Conservation (phyloP, 2,888 invertebrate species). For the Melikaiella ostensackeni region DNA sequence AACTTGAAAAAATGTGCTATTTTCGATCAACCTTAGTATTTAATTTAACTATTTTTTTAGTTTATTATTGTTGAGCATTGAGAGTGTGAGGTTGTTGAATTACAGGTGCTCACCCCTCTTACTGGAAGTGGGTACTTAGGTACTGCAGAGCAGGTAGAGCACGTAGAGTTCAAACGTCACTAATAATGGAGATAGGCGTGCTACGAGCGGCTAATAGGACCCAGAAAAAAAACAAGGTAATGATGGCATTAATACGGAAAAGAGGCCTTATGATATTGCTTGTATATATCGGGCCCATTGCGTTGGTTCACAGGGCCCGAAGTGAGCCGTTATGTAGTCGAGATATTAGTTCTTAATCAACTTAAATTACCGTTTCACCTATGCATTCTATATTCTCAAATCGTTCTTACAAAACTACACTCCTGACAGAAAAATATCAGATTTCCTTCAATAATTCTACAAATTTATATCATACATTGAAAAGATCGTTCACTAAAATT, state of each 20-base stretch:
- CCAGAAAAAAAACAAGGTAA: constrained; percentile 62
- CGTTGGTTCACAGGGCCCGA: constrained; percentile 44
- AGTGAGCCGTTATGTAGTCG: constrained; percentile 56
- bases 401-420: not conserved
- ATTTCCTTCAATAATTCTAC: too few species aligned
- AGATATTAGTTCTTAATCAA: constrained; percentile 61
- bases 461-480: too few species aligned
- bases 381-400: constrained; percentile 8
- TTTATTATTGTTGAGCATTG: not conserved
- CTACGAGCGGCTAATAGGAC: constrained; percentile 56
- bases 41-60: not conserved
- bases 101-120: not conserved
- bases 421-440: too few species aligned
- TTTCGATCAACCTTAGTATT: too few species aligned
- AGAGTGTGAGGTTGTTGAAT: not conserved
- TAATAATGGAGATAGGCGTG: constrained; percentile 62
- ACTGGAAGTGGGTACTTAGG: not conserved
- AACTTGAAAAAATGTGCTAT: too few species aligned
- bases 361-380: constrained; percentile 60
- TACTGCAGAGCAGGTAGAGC: not conserved
- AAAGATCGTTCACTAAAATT: too few species aligned
- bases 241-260: constrained; percentile 61
- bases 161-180: constrained; percentile 33
- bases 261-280: constrained; percentile 49
- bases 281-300: constrained; percentile 18